A percentile compares a stretch with the other conserved stretches of the same genome.
Evolutionary conservation across 2,797 vertebrate species (phyloP).

Genomic region (Dipus sagitta): DNA sequence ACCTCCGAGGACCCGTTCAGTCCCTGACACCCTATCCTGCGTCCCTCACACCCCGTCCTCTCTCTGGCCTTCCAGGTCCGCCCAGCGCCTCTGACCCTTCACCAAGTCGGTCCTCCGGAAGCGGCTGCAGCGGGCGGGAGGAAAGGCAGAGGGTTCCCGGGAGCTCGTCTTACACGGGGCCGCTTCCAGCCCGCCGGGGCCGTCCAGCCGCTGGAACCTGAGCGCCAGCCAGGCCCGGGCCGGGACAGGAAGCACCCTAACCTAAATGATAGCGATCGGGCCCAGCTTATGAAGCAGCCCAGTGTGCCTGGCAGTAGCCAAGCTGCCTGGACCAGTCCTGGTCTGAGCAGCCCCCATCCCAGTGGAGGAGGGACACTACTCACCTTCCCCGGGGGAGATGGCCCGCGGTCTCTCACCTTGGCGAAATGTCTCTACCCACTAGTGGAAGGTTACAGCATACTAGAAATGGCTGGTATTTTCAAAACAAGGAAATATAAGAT

Average conservation of each 20-base stretch:
- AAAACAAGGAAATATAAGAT: not conserved
- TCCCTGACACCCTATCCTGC: not conserved
- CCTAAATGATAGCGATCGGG: conserved; percentile 36
- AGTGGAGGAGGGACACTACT: rapidly evolving
- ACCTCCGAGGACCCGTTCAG: not conserved
- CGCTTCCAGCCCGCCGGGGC: conserved; percentile 28
- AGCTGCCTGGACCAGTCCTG: not conserved
- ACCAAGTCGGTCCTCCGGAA: not conserved
- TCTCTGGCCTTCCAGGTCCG: not conserved
- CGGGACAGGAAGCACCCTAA: conserved; percentile 63
- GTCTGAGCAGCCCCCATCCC: not conserved
- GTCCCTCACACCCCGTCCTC: not conserved
- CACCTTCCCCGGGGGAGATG: rapidly evolving
- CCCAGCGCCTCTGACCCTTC: not conserved
- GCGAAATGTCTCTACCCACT: not conserved
- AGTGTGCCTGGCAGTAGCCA: not conserved
- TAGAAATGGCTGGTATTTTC: not conserved
- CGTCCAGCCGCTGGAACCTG: not conserved
- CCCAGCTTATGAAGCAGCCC: not conserved
- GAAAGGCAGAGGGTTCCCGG: not conserved
- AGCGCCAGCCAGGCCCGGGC: conserved; percentile 23
- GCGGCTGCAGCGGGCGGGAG: not conserved
- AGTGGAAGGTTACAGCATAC: rapidly evolving
- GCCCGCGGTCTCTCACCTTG: not conserved
- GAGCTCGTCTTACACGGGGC: conserved; percentile 62